These are phyloP conservation scores for Narcine bancroftii DNA, from an alignment of 2,113 vertebrate genomes.

Conservation along the genomic window DNA sequence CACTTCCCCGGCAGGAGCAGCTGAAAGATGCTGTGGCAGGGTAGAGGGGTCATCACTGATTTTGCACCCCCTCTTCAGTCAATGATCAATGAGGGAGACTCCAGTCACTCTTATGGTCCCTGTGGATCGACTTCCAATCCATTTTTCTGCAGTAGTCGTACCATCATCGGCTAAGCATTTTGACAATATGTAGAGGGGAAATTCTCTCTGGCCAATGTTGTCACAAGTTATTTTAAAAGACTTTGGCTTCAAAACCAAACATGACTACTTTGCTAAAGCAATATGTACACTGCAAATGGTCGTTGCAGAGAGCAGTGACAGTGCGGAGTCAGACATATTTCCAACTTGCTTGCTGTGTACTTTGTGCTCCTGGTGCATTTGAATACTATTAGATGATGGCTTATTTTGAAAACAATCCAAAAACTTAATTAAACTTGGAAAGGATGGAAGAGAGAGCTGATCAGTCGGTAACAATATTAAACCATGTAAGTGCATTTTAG, in stretches of 20 bases:
- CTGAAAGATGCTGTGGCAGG: too few relatives aligned
- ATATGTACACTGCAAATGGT: neutral
- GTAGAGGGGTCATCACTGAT: too few relatives aligned
- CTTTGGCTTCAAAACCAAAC: constrained; percentile 22
- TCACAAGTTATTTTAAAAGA: neutral
- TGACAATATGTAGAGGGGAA: neutral
- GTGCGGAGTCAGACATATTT: neutral
- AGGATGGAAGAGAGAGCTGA: neutral
- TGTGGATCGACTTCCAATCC: too few relatives aligned
- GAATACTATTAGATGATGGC: neutral
- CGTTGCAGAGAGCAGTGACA: neutral
- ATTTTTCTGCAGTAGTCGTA: too few relatives aligned
- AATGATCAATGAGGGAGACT: too few relatives aligned
- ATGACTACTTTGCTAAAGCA: neutral
- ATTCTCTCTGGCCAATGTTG: neutral
- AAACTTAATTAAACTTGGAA: neutral
- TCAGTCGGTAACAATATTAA: neutral
- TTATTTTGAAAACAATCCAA: neutral
- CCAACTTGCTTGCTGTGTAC: neutral
- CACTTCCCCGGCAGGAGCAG: too few relatives aligned
- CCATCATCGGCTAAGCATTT: neutral
- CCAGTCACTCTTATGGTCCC: too few relatives aligned
- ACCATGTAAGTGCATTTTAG: neutral
- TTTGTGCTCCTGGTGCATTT: neutral
- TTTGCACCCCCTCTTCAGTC: too few relatives aligned